Conservation (phyloP, 1,140 invertebrate genomes). For the Habropoda laboriosa region DNA sequence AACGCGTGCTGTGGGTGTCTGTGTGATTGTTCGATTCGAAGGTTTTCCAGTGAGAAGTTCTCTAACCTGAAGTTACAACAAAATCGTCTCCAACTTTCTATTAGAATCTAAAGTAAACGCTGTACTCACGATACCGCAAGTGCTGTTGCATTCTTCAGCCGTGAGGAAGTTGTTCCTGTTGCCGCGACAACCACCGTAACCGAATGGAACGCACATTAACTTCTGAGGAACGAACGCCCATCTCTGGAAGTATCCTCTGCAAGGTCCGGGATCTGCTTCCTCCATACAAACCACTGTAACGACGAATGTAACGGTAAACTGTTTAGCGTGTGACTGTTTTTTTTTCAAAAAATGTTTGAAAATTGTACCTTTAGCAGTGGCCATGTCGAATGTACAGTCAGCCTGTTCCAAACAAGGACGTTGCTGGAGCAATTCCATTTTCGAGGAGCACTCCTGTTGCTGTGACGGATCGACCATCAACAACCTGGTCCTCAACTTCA, state of each 20-base stretch:
- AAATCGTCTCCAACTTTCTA: background rate
- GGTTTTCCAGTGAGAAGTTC: conserved; percentile 53
- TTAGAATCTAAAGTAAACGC: no score
- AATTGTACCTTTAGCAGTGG: conserved; percentile 86
- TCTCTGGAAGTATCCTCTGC: conserved; percentile 90
- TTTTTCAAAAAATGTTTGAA: no score
- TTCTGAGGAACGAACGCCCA: conserved; percentile 91
- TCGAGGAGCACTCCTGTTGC: conserved; percentile 83
- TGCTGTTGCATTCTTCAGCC: conserved; percentile 88
- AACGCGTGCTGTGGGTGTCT: conserved; percentile 59
- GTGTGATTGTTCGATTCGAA: background rate
- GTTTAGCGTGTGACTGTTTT: no score
- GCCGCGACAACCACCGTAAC: conserved; percentile 94
- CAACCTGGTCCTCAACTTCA: conserved; percentile 87
- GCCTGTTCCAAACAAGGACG: conserved; percentile 84
- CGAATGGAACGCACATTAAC: conserved; percentile 90
- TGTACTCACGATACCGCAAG: conserved; percentile 84
- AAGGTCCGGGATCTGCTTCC: conserved; percentile 88
- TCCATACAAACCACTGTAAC: conserved; percentile 89
- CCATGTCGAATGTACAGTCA: conserved; percentile 87
- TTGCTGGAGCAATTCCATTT: conserved; percentile 86
- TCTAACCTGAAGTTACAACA: conserved; percentile 51
- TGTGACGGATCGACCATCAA: conserved; percentile 84
- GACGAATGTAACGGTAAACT: background rate
- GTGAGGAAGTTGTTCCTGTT: conserved; percentile 94